phyloP scores from a whole-genome alignment of 2,888 invertebrate species.

The Catocala nupta region DNA sequence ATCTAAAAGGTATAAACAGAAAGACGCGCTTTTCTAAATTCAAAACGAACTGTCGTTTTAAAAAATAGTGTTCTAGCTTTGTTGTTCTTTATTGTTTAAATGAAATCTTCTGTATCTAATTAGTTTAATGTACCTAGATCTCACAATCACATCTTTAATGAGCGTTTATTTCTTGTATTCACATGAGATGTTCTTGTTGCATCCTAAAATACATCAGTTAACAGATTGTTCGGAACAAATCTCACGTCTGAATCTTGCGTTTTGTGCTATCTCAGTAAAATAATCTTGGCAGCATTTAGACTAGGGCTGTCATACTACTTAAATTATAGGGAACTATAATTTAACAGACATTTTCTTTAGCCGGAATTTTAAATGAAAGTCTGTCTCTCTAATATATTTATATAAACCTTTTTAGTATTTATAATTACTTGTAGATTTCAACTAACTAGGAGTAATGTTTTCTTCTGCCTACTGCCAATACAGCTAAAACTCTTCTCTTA shows the following conservation, averaged over 20 bases:
- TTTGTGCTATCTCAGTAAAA: slow-evolving; percentile 40
- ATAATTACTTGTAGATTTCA: no score
- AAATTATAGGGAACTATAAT: neutral
- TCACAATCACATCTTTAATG: slow-evolving; percentile 8
- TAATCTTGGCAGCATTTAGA: slow-evolving; percentile 35
- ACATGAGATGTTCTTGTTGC: slow-evolving; percentile 19
- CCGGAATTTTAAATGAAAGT: no score
- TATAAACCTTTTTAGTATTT: no score
- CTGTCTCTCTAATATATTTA: no score
- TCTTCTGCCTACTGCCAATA: no score
- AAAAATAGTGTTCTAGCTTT: neutral
- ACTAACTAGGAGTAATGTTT: no score
- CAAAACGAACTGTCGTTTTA: neutral
- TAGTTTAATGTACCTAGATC: slow-evolving; percentile 4
- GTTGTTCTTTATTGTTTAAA: neutral
- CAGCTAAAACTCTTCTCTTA: no score
- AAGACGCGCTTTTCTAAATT: neutral
- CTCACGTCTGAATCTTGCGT: slow-evolving; percentile 40
- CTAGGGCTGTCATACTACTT: slow-evolving; percentile 31
- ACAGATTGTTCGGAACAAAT: slow-evolving; percentile 42
- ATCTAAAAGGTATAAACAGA: no score
- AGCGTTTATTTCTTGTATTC: slow-evolving; percentile 29
- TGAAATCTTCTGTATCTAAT: neutral
- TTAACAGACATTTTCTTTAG: no score
- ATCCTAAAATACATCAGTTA: slow-evolving; percentile 42